Percentiles rank a stretch among this genome's conserved stretches.
These are phyloP conservation scores for Parus major DNA, from an alignment of 2,113 vertebrate species.

Conservation along the genomic window DNA sequence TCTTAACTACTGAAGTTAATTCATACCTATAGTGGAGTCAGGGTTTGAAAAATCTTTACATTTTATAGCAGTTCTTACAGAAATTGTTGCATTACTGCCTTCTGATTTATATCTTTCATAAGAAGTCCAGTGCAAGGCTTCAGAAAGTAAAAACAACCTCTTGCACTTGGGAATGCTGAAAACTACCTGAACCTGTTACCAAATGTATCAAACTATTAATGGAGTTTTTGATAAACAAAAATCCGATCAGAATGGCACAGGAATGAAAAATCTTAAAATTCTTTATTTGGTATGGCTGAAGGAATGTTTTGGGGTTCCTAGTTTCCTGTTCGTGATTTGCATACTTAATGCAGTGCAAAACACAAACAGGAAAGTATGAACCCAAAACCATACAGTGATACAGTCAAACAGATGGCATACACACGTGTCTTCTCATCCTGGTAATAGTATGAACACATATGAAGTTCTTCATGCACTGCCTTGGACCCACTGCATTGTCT, in stretches of 20 bases:
- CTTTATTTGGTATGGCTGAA: not conserved
- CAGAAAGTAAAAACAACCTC: not conserved
- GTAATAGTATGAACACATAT: rapidly evolving
- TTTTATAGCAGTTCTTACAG: not conserved
- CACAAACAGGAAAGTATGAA: too few relatives aligned
- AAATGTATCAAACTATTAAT: not conserved
- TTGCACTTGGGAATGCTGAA: not conserved
- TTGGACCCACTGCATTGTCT: not conserved
- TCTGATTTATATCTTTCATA: not conserved
- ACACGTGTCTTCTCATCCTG: not conserved
- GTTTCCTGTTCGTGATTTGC: not conserved
- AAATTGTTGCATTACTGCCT: not conserved
- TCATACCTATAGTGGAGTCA: not conserved
- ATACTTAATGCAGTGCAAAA: not conserved
- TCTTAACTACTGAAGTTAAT: not conserved
- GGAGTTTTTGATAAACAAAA: not conserved
- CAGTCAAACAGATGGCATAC: not conserved
- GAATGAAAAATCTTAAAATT: not conserved
- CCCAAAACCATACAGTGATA: too few relatives aligned
- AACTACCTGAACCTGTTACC: not conserved
- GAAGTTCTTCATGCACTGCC: rapidly evolving
- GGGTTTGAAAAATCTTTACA: not conserved
- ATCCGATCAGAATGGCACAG: not conserved
- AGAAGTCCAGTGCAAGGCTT: not conserved
- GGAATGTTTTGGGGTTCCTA: not conserved